A percentile compares a stretch with the other conserved stretches of the same genome.
These are phyloP conservation scores for Chionis minor DNA, from an alignment of 2,113 vertebrate species.

Conservation along the genomic window DNA sequence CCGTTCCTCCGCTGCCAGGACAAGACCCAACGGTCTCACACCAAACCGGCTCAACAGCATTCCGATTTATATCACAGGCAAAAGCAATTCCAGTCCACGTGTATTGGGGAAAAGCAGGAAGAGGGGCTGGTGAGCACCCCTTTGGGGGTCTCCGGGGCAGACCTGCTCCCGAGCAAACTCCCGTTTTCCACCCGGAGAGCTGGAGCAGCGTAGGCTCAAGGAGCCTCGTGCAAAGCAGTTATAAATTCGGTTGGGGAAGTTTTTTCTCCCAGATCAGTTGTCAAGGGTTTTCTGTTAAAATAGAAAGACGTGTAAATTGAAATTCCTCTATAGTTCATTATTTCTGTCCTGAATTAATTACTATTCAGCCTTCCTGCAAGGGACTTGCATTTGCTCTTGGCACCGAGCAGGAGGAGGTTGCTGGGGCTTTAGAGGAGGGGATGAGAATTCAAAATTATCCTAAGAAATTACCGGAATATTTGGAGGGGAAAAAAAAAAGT, in stretches of 20 bases:
- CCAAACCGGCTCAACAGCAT: background rate
- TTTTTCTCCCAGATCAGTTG: background rate
- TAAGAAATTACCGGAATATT: background rate
- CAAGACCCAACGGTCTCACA: background rate
- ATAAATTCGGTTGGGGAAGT: background rate
- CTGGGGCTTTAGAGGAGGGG: background rate
- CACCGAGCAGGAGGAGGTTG: background rate
- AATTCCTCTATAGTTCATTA: slow-evolving; percentile 26
- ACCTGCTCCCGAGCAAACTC: background rate
- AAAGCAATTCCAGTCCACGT: rapidly evolving
- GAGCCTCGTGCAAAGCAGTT: slow-evolving; percentile 9
- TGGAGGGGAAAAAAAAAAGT: background rate
- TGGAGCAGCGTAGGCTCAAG: background rate
- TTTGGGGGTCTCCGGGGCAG: rapidly evolving
- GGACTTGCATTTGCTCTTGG: background rate
- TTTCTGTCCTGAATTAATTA: slow-evolving; percentile 55
- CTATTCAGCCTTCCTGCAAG: background rate
- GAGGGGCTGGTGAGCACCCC: background rate
- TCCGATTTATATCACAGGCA: background rate
- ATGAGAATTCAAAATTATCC: background rate
- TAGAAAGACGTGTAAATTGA: slow-evolving; percentile 4
- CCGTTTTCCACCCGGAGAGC: background rate
- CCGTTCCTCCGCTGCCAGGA: background rate
- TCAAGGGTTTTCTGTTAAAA: slow-evolving; percentile 45
- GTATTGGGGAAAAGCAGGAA: background rate